A percentile compares a stretch with the other conserved stretches of the same genome.
Evolutionary conservation across 2,888 invertebrate species (phyloP).

Genomic region (Agrotis clavis): DNA sequence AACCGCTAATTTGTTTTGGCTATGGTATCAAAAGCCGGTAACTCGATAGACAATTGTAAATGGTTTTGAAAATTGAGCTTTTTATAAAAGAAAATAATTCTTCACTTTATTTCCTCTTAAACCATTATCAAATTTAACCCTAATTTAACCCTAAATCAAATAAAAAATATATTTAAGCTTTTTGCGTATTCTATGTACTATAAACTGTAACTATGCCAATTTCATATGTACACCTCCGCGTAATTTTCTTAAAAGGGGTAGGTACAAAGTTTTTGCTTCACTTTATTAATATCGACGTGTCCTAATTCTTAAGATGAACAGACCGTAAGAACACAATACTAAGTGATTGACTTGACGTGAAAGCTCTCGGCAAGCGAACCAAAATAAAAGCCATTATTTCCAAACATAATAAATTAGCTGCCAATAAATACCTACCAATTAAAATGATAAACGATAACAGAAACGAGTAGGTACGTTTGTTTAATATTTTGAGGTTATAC

Average conservation of each 20-base stretch:
- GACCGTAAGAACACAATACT: constrained; percentile 35
- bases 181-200: too few relatives aligned
- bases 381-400: constrained; percentile 39
- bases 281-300: background rate
- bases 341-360: constrained; percentile 43
- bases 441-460: constrained; percentile 62
- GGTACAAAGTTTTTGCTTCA: too few relatives aligned
- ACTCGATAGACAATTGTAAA: constrained; percentile 2
- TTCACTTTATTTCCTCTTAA: background rate
- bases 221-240: too few relatives aligned
- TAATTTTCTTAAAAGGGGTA: too few relatives aligned
- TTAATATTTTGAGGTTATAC: constrained; percentile 69
- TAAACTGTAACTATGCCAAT: too few relatives aligned
- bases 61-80: background rate
- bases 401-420: constrained; percentile 53
- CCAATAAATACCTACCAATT: constrained; percentile 53
- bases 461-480: constrained; percentile 69
- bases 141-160: too few relatives aligned
- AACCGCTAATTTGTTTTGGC: constrained; percentile 34
- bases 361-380: constrained; percentile 38
- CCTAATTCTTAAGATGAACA: constrained; percentile 36
- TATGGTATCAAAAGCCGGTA: constrained; percentile 23
- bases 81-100: constrained; percentile 18
- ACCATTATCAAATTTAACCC: too few relatives aligned
- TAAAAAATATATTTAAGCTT: too few relatives aligned